A percentile compares a stretch with the other conserved stretches of the same genome.
These are phyloP conservation scores for Morpho deidamia DNA, from an alignment of 2,888 invertebrate species.

Conservation along the genomic window DNA sequence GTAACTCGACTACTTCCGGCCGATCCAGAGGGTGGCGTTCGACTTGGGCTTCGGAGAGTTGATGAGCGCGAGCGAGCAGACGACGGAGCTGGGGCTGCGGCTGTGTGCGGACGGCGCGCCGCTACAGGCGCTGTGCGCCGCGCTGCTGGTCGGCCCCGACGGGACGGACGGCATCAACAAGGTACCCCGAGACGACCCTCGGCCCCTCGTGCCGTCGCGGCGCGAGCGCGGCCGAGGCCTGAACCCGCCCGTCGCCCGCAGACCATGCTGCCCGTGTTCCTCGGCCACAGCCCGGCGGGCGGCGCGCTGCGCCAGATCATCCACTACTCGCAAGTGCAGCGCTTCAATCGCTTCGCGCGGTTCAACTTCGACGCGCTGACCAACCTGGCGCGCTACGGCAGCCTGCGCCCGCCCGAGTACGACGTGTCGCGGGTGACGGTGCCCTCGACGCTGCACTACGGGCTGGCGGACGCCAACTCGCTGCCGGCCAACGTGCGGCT, in stretches of 20 bases:
- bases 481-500: constrained; percentile 63
- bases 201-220: background rate
- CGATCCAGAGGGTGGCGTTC: constrained; percentile 34
- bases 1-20: no score
- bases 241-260: constrained; percentile 35
- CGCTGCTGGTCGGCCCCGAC: constrained; percentile 79
- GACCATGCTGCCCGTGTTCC: constrained; percentile 82
- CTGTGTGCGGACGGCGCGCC: constrained; percentile 71
- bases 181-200: constrained; percentile 34
- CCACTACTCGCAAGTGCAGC: constrained; percentile 82
- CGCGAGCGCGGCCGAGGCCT: background rate
- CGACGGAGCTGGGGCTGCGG: constrained; percentile 53
- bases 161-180: constrained; percentile 70
- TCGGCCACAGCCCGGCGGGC: constrained; percentile 82
- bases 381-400: constrained; percentile 74
- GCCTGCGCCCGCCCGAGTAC: constrained; percentile 73
- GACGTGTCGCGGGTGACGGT: constrained; percentile 68
- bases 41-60: constrained; percentile 78
- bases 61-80: constrained; percentile 48
- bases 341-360: constrained; percentile 60
- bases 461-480: constrained; percentile 80
- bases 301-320: constrained; percentile 81
- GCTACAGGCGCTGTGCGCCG: constrained; percentile 78
- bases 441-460: constrained; percentile 80
- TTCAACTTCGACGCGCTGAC: constrained; percentile 24